Base-by-base conservation (phyloP, 2,797 vertebrate genomes). In the Sebastolobus alascanus region DNA sequence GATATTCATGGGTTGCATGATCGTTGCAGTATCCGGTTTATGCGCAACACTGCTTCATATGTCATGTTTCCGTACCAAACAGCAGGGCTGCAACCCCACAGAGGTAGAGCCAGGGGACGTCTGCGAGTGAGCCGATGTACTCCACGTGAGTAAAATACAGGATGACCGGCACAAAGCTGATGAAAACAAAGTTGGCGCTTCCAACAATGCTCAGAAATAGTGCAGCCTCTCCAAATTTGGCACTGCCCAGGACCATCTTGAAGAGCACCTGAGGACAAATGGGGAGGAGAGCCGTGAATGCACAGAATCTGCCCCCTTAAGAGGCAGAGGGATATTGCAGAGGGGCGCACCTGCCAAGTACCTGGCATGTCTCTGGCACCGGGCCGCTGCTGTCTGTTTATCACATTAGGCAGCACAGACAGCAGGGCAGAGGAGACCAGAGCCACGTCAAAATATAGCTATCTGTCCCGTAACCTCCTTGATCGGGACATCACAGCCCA, bases 161-260 rank as follows among this genome's bases (percentile, higher is more conserved):
- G 86, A 98, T 96, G 87, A 98, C 85, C 6, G 98, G 98, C 90
- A 99, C 95, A 73, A 97, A 97, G 93, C 97, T 97, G 94, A 99
- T 77, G 61, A 99, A 97, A 84, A 98, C 92, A 84, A 98, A 91
- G 72, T 99, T 99, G 93, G 98, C 97, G 40, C 97, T 96, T 33
- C 97, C 97, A 65, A 99, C 95, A 22, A 98, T 95, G 70, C 96
- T 98, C 90, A 99, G 92, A 91, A 99, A 99, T 91, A 99, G 96
- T 79, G 98, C 98, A n/a, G 98, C 98, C 93, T 99, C 98, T 82
- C 98, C 98, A 61, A 98, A 99, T 94, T 98, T 99, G 85, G 98
- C 98, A 86, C 98, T 98, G 90, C 98, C 98, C 85, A 99, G 94
- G 84, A 99, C 96, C 91, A 99, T 97, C 94, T 99, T 99, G 94